These are phyloP conservation scores for Nomada goodeniana DNA, from an alignment of 2,888 invertebrate genomes.

Conservation along the genomic window DNA sequence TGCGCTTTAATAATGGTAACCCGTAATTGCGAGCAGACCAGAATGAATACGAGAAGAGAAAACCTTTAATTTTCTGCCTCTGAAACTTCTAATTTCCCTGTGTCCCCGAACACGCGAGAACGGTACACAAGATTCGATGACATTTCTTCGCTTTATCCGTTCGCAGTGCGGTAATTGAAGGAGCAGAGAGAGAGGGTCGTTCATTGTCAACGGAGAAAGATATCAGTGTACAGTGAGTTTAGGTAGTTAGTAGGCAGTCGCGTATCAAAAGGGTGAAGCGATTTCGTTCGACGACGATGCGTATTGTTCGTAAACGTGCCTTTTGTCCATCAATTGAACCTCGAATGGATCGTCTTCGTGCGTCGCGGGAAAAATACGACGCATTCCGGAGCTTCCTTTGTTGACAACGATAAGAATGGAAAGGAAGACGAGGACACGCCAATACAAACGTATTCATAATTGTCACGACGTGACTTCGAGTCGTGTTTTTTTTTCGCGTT, in stretches of 20 bases:
- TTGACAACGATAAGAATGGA: constrained; percentile 15
- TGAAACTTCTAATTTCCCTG: too few species aligned
- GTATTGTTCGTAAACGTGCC: constrained; percentile 71
- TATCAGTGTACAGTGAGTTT: constrained; percentile 68
- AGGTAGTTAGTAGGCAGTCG: constrained; percentile 65
- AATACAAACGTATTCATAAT: background rate
- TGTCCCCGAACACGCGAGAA: background rate
- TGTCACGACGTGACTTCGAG: too few species aligned
- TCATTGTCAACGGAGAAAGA: constrained; percentile 64
- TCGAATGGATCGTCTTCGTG: constrained; percentile 59
- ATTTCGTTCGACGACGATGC: constrained; percentile 57
- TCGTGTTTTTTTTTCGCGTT: background rate
- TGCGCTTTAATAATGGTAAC: too few species aligned
- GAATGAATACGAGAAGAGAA: background rate
- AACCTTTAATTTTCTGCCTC: too few species aligned
- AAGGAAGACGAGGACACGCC: background rate
- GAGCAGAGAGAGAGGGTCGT: constrained; percentile 29
- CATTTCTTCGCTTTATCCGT: constrained; percentile 53
- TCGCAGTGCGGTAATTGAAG: constrained; percentile 60
- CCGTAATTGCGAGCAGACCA: too few species aligned
- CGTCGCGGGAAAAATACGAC: constrained; percentile 47
- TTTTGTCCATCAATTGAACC: constrained; percentile 74
- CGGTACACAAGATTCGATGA: constrained; percentile 33
- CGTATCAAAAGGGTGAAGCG: constrained; percentile 66
- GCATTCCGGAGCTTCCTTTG: constrained; percentile 48